Evolutionary conservation across 2,797 vertebrate genomes (phyloP).

Genomic region (Eremophila alpestris): DNA sequence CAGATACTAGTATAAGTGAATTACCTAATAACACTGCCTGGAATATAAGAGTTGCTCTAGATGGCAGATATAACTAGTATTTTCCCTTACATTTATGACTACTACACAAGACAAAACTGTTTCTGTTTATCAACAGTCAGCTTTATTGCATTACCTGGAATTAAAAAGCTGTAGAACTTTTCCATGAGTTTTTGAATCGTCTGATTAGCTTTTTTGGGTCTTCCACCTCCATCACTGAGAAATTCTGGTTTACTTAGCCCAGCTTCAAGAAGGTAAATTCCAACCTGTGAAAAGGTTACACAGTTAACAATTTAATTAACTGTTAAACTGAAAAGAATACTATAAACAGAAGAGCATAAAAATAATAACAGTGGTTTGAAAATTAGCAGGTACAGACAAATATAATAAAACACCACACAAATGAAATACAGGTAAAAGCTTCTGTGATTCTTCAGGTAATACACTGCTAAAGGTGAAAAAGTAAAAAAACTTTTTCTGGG

Average conservation of each 20-base stretch:
- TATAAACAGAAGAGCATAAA: neutral
- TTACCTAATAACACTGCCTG: neutral
- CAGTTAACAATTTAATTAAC: neutral
- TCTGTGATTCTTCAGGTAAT: neutral
- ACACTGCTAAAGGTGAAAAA: neutral
- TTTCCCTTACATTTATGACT: neutral
- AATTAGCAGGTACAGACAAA: neutral
- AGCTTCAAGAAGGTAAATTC: constrained; percentile 89
- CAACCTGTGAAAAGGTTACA: constrained; percentile 79
- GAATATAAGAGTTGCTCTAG: neutral
- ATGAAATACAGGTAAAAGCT: neutral
- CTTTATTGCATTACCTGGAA: constrained; percentile 82
- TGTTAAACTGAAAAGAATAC: neutral
- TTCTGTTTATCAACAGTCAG: neutral
- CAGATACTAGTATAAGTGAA: neutral
- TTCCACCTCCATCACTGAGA: constrained; percentile 89
- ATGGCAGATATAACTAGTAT: neutral
- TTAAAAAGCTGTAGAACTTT: constrained; percentile 87
- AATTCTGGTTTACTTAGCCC: constrained; percentile 90
- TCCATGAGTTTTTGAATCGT: constrained; percentile 95
- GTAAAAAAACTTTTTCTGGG: neutral
- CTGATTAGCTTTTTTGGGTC: constrained; percentile 91
- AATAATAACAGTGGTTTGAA: neutral
- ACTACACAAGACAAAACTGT: neutral
- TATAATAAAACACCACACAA: neutral